Evolutionary conservation across 2,113 vertebrate genomes (phyloP).

Genomic region (Calidris pugnax): DNA sequence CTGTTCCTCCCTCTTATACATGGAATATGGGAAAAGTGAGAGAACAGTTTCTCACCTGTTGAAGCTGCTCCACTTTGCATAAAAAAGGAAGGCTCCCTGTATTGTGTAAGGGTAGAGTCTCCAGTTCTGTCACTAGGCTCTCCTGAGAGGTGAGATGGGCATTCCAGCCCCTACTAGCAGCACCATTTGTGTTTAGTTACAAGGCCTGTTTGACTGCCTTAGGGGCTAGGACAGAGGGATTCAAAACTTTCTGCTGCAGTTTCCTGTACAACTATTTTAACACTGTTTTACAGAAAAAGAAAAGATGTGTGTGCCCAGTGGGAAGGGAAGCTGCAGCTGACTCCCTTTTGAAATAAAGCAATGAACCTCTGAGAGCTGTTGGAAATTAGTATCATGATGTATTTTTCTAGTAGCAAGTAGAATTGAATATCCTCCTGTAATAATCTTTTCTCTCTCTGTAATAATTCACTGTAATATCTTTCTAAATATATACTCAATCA

Average conservation of each 20-base stretch:
- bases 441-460: background rate
- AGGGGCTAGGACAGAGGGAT: background rate
- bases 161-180: background rate
- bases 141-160: accelerated
- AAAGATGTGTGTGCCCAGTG: background rate
- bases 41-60: background rate
- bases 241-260: background rate
- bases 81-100: background rate
- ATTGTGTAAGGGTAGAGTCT: background rate
- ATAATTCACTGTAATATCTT: background rate
- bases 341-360: background rate
- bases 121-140: background rate
- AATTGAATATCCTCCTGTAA: background rate
- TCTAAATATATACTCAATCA: background rate
- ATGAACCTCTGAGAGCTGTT: background rate
- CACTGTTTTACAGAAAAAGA: background rate
- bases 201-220: background rate
- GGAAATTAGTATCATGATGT: background rate
- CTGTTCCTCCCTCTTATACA: background rate
- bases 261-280: background rate
- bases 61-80: background rate
- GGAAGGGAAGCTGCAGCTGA: background rate
- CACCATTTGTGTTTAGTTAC: background rate
- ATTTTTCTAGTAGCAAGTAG: background rate
- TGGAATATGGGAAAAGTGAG: background rate